Evolutionary conservation across 2,797 vertebrate species (phyloP).

Genomic region (Periophthalmus magnuspinnatus): DNA sequence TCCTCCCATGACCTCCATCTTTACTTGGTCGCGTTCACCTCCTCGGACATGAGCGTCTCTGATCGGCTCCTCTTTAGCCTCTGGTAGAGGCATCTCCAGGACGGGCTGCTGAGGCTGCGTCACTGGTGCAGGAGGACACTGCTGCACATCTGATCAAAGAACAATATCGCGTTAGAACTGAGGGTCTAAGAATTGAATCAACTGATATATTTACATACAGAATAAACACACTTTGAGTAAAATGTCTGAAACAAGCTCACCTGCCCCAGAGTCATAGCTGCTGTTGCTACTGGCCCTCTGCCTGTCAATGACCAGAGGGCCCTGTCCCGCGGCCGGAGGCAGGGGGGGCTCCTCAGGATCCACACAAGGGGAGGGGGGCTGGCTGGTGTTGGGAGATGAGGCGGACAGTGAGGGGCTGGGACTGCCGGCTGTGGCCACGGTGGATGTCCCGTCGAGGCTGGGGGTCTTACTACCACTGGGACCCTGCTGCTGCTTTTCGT

Average conservation of each 20-base stretch:
- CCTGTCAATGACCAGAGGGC: conserved; percentile 57
- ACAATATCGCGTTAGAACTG: neutral
- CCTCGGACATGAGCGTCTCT: conserved; percentile 59
- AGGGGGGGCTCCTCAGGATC: conserved; percentile 74
- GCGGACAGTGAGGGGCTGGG: conserved; percentile 72
- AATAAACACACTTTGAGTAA: neutral
- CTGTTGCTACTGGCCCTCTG: conserved; percentile 83
- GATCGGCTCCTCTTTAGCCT: conserved; percentile 73
- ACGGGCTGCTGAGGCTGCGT: conserved; percentile 63
- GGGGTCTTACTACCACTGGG: conserved; percentile 66
- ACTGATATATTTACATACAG: neutral
- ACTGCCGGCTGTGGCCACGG: conserved; percentile 67
- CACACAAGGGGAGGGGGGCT: conserved; percentile 79
- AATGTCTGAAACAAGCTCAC: conserved; percentile 51
- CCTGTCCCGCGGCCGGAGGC: conserved; percentile 46
- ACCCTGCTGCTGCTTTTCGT: conserved; percentile 87
- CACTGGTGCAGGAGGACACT: conserved; percentile 62
- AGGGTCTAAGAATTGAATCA: neutral
- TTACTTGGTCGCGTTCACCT: conserved; percentile 76
- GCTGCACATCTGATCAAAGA: conserved; percentile 70
- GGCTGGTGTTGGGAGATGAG: conserved; percentile 78
- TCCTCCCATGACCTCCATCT: conserved; percentile 74
- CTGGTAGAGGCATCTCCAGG: conserved; percentile 61
- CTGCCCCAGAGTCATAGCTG: conserved; percentile 83
- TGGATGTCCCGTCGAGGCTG: conserved; percentile 72